Percentiles rank a stretch among this genome's conserved stretches.
Conservation (phyloP, 2,888 invertebrate genomes). For the Mechanitis mazaeus region DNA sequence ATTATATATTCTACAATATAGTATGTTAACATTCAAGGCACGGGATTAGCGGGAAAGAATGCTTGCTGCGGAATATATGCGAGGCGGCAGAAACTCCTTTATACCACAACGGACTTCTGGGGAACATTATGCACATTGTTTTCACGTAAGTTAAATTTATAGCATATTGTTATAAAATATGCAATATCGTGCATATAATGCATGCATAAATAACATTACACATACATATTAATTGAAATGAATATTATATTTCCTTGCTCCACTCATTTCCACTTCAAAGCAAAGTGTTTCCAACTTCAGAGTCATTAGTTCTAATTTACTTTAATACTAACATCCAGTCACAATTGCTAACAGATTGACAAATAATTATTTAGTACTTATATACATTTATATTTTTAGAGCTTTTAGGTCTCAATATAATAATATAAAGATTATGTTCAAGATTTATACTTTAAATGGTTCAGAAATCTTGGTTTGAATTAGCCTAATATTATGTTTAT, state of each 20-base stretch:
- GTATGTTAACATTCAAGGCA: constrained; percentile 52
- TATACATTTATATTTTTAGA: background rate
- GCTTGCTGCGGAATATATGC: constrained; percentile 82
- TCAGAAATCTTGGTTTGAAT: too few species aligned
- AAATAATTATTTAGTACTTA: background rate
- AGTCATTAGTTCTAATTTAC: constrained; percentile 4
- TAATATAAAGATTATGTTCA: background rate
- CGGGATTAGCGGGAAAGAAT: constrained; percentile 79
- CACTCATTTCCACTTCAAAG: background rate
- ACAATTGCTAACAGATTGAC: constrained; percentile 6
- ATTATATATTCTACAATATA: background rate
- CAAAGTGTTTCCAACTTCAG: constrained; percentile 1
- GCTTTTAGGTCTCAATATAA: background rate
- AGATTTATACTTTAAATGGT: too few species aligned
- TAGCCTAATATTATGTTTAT: too few species aligned
- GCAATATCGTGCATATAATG: too few species aligned
- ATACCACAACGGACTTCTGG: constrained; percentile 79
- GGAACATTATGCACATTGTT: constrained; percentile 81
- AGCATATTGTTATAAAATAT: background rate
- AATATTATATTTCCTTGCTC: too few species aligned
- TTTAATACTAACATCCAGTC: background rate
- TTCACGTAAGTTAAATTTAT: constrained; percentile 77
- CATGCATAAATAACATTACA: too few species aligned
- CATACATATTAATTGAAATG: too few species aligned
- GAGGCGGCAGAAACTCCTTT: constrained; percentile 82